Evolutionary conservation across 2,888 invertebrate species (phyloP).

Genomic region (Erannis defoliaria): DNA sequence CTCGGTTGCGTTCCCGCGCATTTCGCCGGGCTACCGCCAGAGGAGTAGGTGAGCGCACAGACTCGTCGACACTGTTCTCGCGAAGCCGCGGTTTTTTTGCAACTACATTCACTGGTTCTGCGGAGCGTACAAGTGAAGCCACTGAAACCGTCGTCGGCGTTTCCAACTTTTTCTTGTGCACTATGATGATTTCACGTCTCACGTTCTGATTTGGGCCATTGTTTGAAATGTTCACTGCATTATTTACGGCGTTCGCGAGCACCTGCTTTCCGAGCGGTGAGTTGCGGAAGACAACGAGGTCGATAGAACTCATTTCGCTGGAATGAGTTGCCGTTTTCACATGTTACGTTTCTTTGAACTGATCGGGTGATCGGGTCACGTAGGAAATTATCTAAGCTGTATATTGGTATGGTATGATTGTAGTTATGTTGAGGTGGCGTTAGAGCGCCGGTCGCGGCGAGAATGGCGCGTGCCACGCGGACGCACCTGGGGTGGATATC

Average conservation of each 20-base stretch:
- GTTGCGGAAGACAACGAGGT: constrained; percentile 87
- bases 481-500: constrained; percentile 80
- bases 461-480: constrained; percentile 85
- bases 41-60: constrained; percentile 88
- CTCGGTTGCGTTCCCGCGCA: constrained; percentile 96
- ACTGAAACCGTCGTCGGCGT: constrained; percentile 75
- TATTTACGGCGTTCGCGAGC: constrained; percentile 88
- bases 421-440: constrained; percentile 72
- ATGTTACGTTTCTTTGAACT: constrained; percentile 72
- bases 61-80: constrained; percentile 80
- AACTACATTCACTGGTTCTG: constrained; percentile 63
- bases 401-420: constrained; percentile 52
- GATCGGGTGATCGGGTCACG: constrained; percentile 64
- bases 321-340: constrained; percentile 72
- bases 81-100: constrained; percentile 71
- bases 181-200: constrained; percentile 83
- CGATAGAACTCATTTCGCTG: constrained; percentile 84
- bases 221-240: constrained; percentile 84
- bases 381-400: constrained; percentile 44
- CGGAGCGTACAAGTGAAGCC: constrained; percentile 75
- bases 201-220: constrained; percentile 70
- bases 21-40: constrained; percentile 95
- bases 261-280: constrained; percentile 88
- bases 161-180: constrained; percentile 82
- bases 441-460: constrained; percentile 79